Evolutionary conservation across 2,888 invertebrate species (phyloP), one percentile per base, ranked within the genome.

Genomic region (Drosophila anomalata): DNA sequence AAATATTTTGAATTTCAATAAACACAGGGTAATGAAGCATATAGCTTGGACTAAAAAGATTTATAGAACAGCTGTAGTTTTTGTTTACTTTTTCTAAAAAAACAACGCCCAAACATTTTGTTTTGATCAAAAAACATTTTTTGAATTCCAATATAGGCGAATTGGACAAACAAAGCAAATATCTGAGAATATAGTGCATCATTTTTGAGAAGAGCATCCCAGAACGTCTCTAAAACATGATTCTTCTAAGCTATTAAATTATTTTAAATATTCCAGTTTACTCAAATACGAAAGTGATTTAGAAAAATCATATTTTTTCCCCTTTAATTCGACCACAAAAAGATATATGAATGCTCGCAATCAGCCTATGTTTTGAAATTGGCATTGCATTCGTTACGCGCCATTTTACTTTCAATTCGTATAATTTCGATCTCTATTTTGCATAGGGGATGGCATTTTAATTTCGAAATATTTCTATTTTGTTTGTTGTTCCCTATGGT

Each of bases 321-420:
- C 2, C 12, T 29, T 17, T 4, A 42, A 29, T n/a, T 26, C 0
- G 8, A 6, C 11, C 12, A 12, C 17, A 26, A 12, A 31, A 8
- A 26, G 11, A 33, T 22, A 22, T 54, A 50, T 36, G 41, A 48
- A 33, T 36, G 31, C 42, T 31, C 44, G 33, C 26, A 33, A 17
- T 39, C 12, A 6, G 11, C n/a, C 7, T 8, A 47, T 51, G 2
- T 33, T 53, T 54, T 56, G 5, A 42, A 39, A 59, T 73, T 47
- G 14, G 26, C 52, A 63, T 57, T 50, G 46, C 60, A 55, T 55
- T 58, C 50, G 60, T 41, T 75, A 61, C 70, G 52, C 66, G 60
- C 69, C 58, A 76, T 73, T 78, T 76, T 47, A 60, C 51, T 61
- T 63, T 63, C 59, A 61, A 48, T 62, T 41, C 36, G n/a, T 17